Percentiles rank a stretch among this genome's conserved stretches.
These are phyloP conservation scores for Ellobius talpinus DNA, from an alignment of 2,113 vertebrate genomes.

Conservation along the genomic window DNA sequence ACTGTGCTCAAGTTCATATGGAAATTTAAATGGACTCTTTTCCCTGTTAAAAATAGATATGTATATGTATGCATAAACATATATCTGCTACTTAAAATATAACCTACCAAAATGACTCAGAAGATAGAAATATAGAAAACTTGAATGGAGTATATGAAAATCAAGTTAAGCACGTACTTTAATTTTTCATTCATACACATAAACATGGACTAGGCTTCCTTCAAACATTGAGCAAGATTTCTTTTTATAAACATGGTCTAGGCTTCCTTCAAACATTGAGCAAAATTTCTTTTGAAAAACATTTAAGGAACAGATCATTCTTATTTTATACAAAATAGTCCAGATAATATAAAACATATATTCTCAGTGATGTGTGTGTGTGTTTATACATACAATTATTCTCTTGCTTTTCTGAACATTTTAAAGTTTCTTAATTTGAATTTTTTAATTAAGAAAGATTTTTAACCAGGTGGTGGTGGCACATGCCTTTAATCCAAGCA, in stretches of 20 bases:
- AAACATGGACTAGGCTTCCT: neutral
- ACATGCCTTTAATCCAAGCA: too few species aligned
- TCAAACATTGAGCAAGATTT: neutral
- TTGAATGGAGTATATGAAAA: slow-evolving; percentile 38
- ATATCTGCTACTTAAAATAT: neutral
- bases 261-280: neutral
- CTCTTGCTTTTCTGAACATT: neutral
- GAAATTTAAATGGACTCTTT: neutral
- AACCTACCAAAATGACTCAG: slow-evolving; percentile 44
- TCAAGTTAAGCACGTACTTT: slow-evolving; percentile 17
- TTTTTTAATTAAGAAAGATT: neutral
- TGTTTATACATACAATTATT: neutral
- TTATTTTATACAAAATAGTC: slow-evolving; percentile 26
- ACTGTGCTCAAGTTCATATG: slow-evolving; percentile 10
- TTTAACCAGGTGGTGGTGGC: too few species aligned
- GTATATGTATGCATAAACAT: neutral
- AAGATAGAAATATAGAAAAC: slow-evolving; percentile 39
- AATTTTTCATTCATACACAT: neutral
- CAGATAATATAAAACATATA: neutral
- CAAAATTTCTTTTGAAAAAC: neutral
- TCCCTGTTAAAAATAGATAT: neutral
- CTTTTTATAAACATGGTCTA: neutral
- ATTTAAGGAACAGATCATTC: neutral
- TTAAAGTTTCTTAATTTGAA: slow-evolving; percentile 40
- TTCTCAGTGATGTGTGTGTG: neutral